Conservation (phyloP, 1,140 invertebrate species). For the Elysia chlorotica region DNA sequence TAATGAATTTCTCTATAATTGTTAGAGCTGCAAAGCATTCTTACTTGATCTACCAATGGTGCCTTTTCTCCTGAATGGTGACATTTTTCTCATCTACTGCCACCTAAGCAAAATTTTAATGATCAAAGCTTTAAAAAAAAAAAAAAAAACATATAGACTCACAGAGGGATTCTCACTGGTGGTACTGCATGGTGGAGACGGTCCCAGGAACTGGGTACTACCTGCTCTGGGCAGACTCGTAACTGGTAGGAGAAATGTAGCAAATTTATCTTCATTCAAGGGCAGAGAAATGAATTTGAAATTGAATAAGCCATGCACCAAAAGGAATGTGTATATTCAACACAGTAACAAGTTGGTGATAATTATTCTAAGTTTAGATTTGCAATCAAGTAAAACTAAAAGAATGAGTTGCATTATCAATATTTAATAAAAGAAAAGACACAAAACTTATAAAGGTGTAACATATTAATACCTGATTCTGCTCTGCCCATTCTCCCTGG, state of each 20-base stretch:
- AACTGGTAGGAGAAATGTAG: constrained; percentile 1
- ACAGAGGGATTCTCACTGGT: constrained; percentile 10
- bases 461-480: background rate
- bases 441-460: background rate
- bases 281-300: too few species aligned
- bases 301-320: too few species aligned
- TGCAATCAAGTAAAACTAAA: constrained; percentile 14
- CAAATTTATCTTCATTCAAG: too few species aligned
- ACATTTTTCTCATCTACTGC: background rate
- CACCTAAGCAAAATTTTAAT: background rate
- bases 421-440: background rate
- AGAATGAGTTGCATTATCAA: background rate
- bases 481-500: constrained; percentile 16
- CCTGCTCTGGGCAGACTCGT: constrained; percentile 5
- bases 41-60: background rate
- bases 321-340: too few species aligned
- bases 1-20: background rate
- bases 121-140: background rate
- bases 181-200: constrained; percentile 11
- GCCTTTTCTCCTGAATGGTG: background rate
- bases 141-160: background rate
- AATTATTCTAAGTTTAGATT: too few species aligned
- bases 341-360: too few species aligned
- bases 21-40: background rate
- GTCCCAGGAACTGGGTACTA: constrained; percentile 8